Conservation (phyloP, 2,113 vertebrate genomes). For the Riparia riparia region DNA sequence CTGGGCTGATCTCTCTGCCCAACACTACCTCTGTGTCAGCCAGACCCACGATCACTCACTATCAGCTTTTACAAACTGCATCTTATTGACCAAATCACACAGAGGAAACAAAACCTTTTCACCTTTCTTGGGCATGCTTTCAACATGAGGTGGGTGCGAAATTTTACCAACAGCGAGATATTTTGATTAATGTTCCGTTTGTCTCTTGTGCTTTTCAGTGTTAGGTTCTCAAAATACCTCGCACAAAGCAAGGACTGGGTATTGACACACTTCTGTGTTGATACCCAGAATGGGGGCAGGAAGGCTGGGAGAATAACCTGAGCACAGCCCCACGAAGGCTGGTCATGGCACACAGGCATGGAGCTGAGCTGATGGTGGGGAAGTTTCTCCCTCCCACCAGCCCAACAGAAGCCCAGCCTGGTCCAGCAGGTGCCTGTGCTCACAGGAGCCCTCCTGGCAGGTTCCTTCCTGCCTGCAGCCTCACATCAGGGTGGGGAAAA, state of each 20-base stretch:
- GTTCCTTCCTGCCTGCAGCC: neutral
- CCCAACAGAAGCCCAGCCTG: neutral
- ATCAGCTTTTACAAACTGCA: neutral
- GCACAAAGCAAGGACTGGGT: neutral
- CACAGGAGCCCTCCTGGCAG: neutral
- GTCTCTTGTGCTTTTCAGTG: neutral
- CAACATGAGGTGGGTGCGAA: neutral
- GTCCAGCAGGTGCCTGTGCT: neutral
- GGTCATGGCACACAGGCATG: neutral
- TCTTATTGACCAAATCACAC: neutral
- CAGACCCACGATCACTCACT: neutral
- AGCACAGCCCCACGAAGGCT: neutral
- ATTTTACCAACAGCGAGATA: neutral
- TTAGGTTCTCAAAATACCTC: neutral
- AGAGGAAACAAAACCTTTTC: neutral
- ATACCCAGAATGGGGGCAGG: neutral
- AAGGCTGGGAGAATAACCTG: neutral
- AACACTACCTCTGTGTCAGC: neutral
- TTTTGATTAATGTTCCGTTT: neutral
- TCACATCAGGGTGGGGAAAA: neutral
- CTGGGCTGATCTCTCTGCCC: neutral
- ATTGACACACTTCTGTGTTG: accelerated
- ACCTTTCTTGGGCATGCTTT: neutral
- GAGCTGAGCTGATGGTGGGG: neutral
- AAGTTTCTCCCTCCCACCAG: neutral